Evolutionary conservation across 2,113 vertebrate genomes (phyloP), one percentile per base, ranked within the genome.

Genomic region (Reinhardtius hippoglossoides): DNA sequence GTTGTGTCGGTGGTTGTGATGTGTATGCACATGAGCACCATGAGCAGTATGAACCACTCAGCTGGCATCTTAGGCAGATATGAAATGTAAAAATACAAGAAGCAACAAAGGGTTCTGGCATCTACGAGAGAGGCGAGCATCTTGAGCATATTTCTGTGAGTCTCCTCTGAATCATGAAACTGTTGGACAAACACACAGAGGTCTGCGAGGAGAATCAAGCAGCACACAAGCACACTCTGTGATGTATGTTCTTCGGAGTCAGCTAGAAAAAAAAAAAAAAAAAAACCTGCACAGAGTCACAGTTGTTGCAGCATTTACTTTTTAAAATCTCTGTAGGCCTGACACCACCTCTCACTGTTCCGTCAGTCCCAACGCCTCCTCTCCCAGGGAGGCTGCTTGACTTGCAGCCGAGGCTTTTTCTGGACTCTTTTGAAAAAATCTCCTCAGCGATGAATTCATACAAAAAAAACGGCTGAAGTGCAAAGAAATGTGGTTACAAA

Each of bases 241-340:
- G 87, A 85, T 84, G 76, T 72, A 58, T 82, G 74, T 74, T 87
- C 68, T 75, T 74, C 20, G 20, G 71, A 84, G 77, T 77, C 63
- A 74, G 71, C 75, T 42, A 67, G 76, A 76, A 80, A 73, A 21
- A 13, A 42, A 37, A 37, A 78, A 83, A 78, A 78, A 76, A 40
- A 13, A 3, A 13, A 42, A 78, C 60, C 69, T 72, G 62, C 54
- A 46, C n/a, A 80, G 23, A 90, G 62, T 73, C 83, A 73, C 79
- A 87, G 83, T 88, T 85, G 79, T 84, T 88, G 75, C 80, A 73
- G 70, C 65, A 80, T 72, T 78, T 73, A 76, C 75, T 82, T 82
- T 86, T 82, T 73, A 6, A 83, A 88, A 74, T 87, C 87, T 88
- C 87, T 69, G 76, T 74, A 82, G 85, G 78, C 82, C 72, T 85